These are phyloP conservation scores for Galerucella calmariensis DNA, from an alignment of 2,888 invertebrate species.

Conservation along the genomic window DNA sequence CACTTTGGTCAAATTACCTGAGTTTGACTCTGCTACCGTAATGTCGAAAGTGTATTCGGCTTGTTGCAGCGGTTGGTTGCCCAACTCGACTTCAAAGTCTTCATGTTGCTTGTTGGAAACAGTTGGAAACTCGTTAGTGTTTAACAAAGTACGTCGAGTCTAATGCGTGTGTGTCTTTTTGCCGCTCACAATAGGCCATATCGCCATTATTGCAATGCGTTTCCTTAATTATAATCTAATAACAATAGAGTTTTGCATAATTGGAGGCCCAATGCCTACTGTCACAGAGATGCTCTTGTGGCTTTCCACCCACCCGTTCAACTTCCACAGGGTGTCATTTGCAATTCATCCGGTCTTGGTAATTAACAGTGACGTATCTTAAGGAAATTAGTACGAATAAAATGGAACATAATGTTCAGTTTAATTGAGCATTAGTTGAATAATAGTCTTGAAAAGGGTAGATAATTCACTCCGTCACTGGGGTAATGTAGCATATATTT, in stretches of 20 bases:
- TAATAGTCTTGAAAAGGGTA: too few relatives aligned
- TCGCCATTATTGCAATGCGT: constrained; percentile 54
- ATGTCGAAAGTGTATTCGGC: constrained; percentile 2
- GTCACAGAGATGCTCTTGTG: constrained; percentile 43
- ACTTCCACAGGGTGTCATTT: constrained; percentile 36
- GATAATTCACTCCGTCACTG: too few relatives aligned
- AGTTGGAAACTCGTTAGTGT: constrained; percentile 52
- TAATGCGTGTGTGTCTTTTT: constrained; percentile 42
- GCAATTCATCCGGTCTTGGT: constrained; percentile 41
- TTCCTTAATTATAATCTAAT: constrained; percentile 56
- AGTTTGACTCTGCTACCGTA: background rate
- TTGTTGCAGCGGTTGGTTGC: constrained; percentile 27
- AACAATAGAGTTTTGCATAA: constrained; percentile 52
- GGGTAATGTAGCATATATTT: too few relatives aligned
- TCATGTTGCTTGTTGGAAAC: constrained; percentile 49
- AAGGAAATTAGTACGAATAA: background rate
- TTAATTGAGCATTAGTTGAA: too few relatives aligned
- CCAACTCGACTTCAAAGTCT: constrained; percentile 47
- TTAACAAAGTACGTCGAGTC: constrained; percentile 43
- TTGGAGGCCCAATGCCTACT: constrained; percentile 47
- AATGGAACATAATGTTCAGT: too few relatives aligned
- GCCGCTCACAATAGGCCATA: constrained; percentile 48
- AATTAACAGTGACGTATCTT: constrained; percentile 34
- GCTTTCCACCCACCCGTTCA: constrained; percentile 34
- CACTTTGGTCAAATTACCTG: background rate